These are phyloP conservation scores for Rhinophrynus dorsalis DNA, from an alignment of 2,797 vertebrate species.

Conservation along the genomic window DNA sequence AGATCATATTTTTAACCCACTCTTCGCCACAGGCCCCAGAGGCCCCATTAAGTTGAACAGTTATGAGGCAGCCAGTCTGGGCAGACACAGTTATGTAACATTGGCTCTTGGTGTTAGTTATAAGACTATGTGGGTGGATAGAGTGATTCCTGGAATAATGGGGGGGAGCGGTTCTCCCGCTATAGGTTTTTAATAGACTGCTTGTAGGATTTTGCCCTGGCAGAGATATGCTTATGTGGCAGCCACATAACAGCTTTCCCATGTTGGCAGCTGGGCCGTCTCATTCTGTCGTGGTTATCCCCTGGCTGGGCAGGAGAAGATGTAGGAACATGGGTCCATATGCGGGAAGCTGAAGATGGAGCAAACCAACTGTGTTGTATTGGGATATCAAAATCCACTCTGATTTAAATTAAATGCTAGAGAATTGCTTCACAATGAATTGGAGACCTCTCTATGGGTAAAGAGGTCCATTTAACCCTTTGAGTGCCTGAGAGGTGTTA, in stretches of 20 bases:
- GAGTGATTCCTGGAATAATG: conserved; percentile 43
- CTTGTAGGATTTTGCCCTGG: conserved; percentile 37
- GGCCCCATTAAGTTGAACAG: neutral
- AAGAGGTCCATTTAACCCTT: too few relatives aligned
- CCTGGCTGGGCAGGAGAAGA: conserved; percentile 26
- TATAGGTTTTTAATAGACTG: conserved; percentile 39
- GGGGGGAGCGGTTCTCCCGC: conserved; percentile 20
- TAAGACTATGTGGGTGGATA: conserved; percentile 33
- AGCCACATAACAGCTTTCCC: conserved; percentile 33
- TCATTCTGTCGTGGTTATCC: conserved; percentile 32
- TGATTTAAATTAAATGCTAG: too few relatives aligned
- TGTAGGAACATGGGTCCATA: conserved; percentile 12
- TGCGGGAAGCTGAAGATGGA: too few relatives aligned
- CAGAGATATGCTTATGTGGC: conserved; percentile 45
- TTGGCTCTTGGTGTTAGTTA: conserved; percentile 20
- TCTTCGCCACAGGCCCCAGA: neutral
- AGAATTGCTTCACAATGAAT: too few relatives aligned
- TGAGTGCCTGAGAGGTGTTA: too few relatives aligned
- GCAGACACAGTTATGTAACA: conserved; percentile 39
- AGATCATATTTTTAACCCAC: too few relatives aligned
- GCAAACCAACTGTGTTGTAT: too few relatives aligned
- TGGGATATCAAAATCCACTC: too few relatives aligned
- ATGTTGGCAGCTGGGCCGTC: conserved; percentile 16
- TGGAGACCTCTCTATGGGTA: too few relatives aligned
- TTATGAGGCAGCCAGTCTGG: neutral